These are phyloP conservation scores for Trissonchulus latispiculum DNA, from an alignment of 2,888 invertebrate genomes.

Conservation along the genomic window DNA sequence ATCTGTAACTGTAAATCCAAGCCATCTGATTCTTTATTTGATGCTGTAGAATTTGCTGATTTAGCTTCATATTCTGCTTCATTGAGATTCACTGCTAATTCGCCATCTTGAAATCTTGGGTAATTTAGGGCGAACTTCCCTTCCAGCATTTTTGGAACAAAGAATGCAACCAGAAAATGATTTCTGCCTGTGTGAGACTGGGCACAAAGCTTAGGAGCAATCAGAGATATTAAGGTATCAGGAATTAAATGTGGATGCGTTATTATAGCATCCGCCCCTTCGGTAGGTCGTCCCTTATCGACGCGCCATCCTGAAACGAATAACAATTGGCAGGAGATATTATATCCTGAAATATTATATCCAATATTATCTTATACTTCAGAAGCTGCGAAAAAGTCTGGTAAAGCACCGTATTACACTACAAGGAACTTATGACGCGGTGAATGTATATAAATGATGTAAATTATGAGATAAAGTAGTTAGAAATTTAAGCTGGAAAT, in stretches of 20 bases:
- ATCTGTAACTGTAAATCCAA: neutral
- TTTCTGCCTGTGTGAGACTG: conserved; percentile 58
- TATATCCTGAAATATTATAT: no score
- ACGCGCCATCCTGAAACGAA: conserved; percentile 74
- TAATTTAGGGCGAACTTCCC: conserved; percentile 67
- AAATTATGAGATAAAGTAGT: no score
- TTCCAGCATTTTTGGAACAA: conserved; percentile 64
- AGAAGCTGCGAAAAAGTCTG: no score
- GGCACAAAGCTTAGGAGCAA: conserved; percentile 89
- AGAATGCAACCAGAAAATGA: conserved; percentile 79
- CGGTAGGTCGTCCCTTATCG: conserved; percentile 61
- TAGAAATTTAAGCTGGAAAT: no score
- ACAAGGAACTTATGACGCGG: no score
- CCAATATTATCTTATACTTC: no score
- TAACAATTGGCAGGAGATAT: no score
- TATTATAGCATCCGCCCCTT: neutral
- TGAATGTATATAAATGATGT: no score
- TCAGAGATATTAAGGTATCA: conserved; percentile 76
- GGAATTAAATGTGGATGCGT: conserved; percentile 55
- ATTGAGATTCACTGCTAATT: neutral
- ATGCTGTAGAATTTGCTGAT: neutral
- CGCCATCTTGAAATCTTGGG: conserved; percentile 63
- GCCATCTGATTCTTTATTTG: neutral
- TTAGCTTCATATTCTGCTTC: neutral
- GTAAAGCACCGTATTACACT: no score